Percentiles rank a stretch among this genome's conserved stretches.
Evolutionary conservation across 1,140 invertebrate genomes (phyloP).

Genomic region (Meteorus sp.): DNA sequence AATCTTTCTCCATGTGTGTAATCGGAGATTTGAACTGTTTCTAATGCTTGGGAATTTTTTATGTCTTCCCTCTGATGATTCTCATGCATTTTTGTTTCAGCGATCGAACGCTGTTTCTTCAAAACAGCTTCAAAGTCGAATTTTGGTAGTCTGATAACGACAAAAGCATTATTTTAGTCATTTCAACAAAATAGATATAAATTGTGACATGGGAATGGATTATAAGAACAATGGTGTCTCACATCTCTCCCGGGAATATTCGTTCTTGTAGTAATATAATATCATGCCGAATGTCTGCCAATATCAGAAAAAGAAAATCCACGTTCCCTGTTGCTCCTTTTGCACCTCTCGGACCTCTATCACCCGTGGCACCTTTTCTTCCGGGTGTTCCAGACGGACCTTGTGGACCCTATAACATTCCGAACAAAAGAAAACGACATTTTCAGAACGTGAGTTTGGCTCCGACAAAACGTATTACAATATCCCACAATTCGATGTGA

Average conservation of each 20-base stretch:
- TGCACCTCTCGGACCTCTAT: constrained; percentile 60
- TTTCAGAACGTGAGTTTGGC: too few relatives aligned
- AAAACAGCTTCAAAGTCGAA: constrained; percentile 38
- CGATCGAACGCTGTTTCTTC: constrained; percentile 31
- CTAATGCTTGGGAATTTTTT: background rate
- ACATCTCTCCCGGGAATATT: constrained; percentile 64
- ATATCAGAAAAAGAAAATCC: constrained; percentile 64
- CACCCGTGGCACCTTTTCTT: constrained; percentile 62
- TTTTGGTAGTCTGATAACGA: constrained; percentile 24
- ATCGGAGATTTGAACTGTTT: constrained; percentile 13
- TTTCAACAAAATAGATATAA: background rate
- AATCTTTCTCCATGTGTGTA: constrained; percentile 8
- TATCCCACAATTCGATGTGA: too few relatives aligned
- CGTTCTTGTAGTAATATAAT: constrained; percentile 64
- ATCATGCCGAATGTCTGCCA: constrained; percentile 67
- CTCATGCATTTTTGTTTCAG: constrained; percentile 3
- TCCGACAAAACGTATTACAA: too few relatives aligned
- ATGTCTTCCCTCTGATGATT: constrained; percentile 5
- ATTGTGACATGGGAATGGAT: background rate
- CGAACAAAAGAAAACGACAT: too few relatives aligned
- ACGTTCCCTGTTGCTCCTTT: constrained; percentile 64
- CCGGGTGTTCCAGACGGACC: constrained; percentile 65
- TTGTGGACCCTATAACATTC: constrained; percentile 59
- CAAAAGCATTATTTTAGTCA: background rate
- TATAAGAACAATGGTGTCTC: constrained; percentile 31